These are phyloP conservation scores for Sebastes matsubarae DNA, from an alignment of 2,797 vertebrate species.

Conservation along the genomic window DNA sequence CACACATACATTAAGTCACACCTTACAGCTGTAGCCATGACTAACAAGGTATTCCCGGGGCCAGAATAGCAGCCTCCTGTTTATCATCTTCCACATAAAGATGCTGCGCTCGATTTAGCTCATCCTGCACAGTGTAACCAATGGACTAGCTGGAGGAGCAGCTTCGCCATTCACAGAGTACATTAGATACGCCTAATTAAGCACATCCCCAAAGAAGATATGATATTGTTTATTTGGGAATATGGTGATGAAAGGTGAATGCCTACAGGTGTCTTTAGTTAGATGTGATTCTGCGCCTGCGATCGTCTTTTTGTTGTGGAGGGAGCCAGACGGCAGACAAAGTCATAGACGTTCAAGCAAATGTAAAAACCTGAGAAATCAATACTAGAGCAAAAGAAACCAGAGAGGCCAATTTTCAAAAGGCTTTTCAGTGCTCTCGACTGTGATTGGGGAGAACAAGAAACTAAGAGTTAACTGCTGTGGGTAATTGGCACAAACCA, in stretches of 20 bases:
- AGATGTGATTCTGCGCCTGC: not conserved
- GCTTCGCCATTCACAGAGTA: not conserved
- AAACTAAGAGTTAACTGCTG: slow-evolving; percentile 17
- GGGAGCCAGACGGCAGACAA: slow-evolving; percentile 13
- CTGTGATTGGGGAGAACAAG: slow-evolving; percentile 10
- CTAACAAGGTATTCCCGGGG: slow-evolving; percentile 27
- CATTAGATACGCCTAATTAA: slow-evolving; percentile 26
- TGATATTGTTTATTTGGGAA: not conserved
- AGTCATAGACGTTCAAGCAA: slow-evolving; percentile 13
- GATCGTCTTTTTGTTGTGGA: not conserved
- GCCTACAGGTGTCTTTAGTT: not conserved
- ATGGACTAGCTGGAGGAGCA: slow-evolving; percentile 23
- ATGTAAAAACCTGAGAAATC: slow-evolving; percentile 30
- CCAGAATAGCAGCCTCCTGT: slow-evolving; percentile 21
- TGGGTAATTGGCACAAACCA: slow-evolving; percentile 26
- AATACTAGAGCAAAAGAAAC: slow-evolving; percentile 17
- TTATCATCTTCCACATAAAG: slow-evolving; percentile 34
- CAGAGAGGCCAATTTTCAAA: slow-evolving; percentile 31
- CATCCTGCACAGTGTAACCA: slow-evolving; percentile 11
- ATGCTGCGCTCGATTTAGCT: slow-evolving; percentile 30
- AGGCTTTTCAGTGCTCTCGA: slow-evolving; percentile 12
- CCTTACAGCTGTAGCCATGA: slow-evolving; percentile 34
- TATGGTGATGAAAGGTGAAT: not conserved
- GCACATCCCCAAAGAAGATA: not conserved
- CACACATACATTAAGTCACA: slow-evolving; percentile 25